phyloP scores from a whole-genome alignment of 2,888 invertebrate genomes.

The Dermolepida albohirtum region DNA sequence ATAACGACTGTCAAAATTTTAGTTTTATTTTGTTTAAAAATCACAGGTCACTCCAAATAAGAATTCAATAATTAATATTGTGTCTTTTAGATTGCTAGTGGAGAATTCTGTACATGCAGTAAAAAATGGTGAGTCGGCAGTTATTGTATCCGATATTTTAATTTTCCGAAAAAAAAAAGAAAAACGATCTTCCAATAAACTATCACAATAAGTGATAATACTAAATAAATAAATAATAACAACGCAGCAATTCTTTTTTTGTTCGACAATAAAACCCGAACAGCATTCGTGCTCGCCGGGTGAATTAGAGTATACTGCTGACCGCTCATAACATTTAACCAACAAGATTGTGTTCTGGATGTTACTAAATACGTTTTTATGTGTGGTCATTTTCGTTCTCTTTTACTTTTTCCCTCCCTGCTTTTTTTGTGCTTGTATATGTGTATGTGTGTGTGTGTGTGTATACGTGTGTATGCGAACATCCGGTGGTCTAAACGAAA shows the following conservation, averaged over 20 bases:
- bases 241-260: constrained; percentile 18
- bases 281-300: constrained; percentile 6
- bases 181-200: constrained; percentile 1
- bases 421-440: constrained; percentile 1
- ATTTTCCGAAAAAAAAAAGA: too few species aligned
- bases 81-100: too few species aligned
- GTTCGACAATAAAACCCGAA: constrained; percentile 16
- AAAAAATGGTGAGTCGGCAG: too few species aligned
- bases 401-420: constrained; percentile 31
- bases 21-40: too few species aligned
- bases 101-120: too few species aligned
- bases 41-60: too few species aligned
- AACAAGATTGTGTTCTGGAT: constrained; percentile 41
- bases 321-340: constrained; percentile 39
- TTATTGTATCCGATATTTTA: too few species aligned
- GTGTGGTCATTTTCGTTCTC: constrained; percentile 37
- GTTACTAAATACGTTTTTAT: constrained; percentile 42
- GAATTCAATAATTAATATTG: too few species aligned
- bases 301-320: constrained; percentile 39
- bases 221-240: constrained; percentile 28
- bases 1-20: too few species aligned
- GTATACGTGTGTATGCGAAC: constrained; percentile 2
- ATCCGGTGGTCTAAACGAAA: constrained; percentile 25
- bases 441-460: constrained; percentile 4
- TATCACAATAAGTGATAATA: constrained; percentile 3